Percentiles rank a stretch among this genome's conserved stretches.
These are phyloP conservation scores for Tetragnatha montana DNA, from an alignment of 2,888 invertebrate species.

Conservation along the genomic window DNA sequence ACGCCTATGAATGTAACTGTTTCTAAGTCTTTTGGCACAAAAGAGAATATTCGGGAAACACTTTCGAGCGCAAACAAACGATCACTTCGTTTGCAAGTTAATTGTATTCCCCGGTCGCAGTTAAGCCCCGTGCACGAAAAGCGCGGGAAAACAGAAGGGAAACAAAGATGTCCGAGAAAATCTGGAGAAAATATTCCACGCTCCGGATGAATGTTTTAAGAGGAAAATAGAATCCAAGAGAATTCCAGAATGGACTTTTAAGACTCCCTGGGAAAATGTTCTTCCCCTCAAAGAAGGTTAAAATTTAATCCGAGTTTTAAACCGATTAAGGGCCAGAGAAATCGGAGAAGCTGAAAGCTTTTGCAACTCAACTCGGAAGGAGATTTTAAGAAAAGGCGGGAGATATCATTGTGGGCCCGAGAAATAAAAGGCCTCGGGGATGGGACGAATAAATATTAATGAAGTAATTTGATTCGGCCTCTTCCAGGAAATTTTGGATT, in stretches of 20 bases:
- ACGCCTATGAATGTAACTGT: too few relatives aligned
- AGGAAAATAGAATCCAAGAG: conserved; percentile 37
- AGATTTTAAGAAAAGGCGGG: background rate
- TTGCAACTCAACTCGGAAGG: background rate
- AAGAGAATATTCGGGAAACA: background rate
- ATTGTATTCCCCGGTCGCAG: conserved; percentile 25
- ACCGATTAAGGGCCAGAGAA: conserved; percentile 43
- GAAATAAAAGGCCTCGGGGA: conserved; percentile 10
- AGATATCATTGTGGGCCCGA: conserved; percentile 34
- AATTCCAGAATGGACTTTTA: conserved; percentile 13
- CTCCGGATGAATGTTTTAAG: conserved; percentile 24
- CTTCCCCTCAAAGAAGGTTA: conserved; percentile 15
- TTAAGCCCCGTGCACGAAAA: background rate
- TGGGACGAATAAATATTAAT: conserved; percentile 30
- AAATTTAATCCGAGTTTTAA: conserved; percentile 66
- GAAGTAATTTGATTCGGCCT: conserved; percentile 23
- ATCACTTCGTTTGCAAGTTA: conserved; percentile 32
- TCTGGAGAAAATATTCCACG: conserved; percentile 1
- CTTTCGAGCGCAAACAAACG: conserved; percentile 24
- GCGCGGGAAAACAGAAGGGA: background rate
- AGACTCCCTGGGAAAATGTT: conserved; percentile 7
- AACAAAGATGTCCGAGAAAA: conserved; percentile 7
- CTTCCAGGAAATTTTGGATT: conserved; percentile 4
- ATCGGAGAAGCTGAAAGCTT: conserved; percentile 24
- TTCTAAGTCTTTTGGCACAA: too few relatives aligned